Base-by-base conservation (phyloP, 2,888 invertebrate genomes). In the Scotopteryx bipunctaria region DNA sequence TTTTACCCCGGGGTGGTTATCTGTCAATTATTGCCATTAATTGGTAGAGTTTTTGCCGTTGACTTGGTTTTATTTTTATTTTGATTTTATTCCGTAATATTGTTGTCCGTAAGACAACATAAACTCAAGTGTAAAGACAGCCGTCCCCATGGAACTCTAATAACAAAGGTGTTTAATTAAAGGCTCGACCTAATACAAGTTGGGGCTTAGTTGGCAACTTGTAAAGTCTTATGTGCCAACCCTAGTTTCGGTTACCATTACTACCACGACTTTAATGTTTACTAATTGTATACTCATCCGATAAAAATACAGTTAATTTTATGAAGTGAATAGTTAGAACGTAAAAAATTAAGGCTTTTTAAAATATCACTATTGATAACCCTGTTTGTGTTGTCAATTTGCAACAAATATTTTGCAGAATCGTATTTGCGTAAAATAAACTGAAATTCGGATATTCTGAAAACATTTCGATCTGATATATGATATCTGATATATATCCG, bases 151-250 rank as follows among this genome's bases (percentile, higher is more conserved):
- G 8, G 6, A 43, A 23, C 35, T 29, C 35, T 6, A 63, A 54
- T 59, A 63, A 69, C 68, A 67, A 64, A 76, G 73, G 70, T 73
- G 73, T 70, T 69, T 76, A 71, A 64, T 69, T 73, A 72, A 63
- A 62, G 57, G 61, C 57, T 52, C 32, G n/a, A 36, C 44, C 21
- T 32, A 47, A 42, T 53, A 53, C 46, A 47, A 47, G 52, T 53
- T 43, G 42, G 36, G 36, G 41, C 31, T 36, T 46, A 46, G 41
- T 41, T 31, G 29, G 33, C 23, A 36, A 41, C 35, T 38, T 48
- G 29, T 45, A 49, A 40, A 36, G 47, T 47, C 41, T 40, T 45
- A 45, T 32, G 33, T 33, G 49, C 19, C 45, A 45, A 37, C 49
- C 53, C 45, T 33, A 46, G 37, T 41, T 42, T 15, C 9, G 41